These are phyloP conservation scores for Cremastinae sp. DNA, from an alignment of 2,888 invertebrate genomes.

Conservation along the genomic window DNA sequence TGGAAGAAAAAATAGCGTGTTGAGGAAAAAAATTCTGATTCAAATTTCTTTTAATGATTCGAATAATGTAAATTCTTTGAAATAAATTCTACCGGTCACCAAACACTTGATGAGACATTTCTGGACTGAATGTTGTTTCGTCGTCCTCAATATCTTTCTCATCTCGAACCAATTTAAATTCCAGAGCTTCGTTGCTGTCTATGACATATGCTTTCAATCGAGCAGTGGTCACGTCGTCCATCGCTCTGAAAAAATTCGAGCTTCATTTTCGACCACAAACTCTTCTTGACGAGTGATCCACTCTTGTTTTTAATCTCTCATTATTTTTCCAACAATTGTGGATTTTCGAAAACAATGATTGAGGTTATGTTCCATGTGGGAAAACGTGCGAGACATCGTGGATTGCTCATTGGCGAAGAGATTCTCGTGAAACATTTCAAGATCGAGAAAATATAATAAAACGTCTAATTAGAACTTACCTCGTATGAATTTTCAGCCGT, in stretches of 20 bases:
- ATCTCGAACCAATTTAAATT: constrained; percentile 83
- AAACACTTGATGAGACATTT: constrained; percentile 96
- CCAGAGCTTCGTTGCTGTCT: constrained; percentile 81
- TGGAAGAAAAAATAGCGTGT: constrained; percentile 67
- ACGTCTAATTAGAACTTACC: constrained; percentile 21
- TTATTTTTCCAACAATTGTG: constrained; percentile 29
- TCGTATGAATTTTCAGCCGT: constrained; percentile 14
- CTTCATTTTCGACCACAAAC: not conserved
- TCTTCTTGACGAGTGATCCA: not conserved
- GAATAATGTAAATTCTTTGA: not conserved
- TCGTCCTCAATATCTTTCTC: constrained; percentile 86
- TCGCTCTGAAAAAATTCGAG: constrained; percentile 60
- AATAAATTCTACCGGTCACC: constrained; percentile 85
- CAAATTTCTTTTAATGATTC: not conserved
- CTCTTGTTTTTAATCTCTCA: not conserved
- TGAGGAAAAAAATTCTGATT: too few species aligned
- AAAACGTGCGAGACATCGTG: constrained; percentile 2
- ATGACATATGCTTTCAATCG: constrained; percentile 78
- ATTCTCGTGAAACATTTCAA: not conserved
- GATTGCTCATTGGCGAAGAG: not conserved
- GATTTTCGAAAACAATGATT: constrained; percentile 17
- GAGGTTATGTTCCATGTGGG: constrained; percentile 39
- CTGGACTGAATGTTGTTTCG: constrained; percentile 86
- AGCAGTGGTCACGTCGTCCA: constrained; percentile 74
- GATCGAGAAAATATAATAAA: not conserved